Evolutionary conservation across 2,888 invertebrate genomes (phyloP).

Genomic region (Lasioglossum calceatum): DNA sequence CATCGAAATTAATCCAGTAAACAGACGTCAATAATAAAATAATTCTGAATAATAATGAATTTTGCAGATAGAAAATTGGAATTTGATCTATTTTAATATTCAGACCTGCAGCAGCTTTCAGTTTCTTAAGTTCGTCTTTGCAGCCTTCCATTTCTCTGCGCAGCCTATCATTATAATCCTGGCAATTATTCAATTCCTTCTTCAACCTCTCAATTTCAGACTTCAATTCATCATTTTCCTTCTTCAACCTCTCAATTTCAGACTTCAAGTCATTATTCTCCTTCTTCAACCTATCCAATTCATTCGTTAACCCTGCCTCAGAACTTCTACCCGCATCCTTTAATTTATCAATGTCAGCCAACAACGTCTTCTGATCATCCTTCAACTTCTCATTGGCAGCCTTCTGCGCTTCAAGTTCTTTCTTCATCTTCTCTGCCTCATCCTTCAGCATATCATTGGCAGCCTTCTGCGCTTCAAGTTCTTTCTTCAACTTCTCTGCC

Average conservation of each 20-base stretch:
- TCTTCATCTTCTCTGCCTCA: background rate
- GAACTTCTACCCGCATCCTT: constrained; percentile 38
- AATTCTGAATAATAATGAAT: background rate
- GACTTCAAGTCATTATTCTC: constrained; percentile 1
- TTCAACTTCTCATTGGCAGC: constrained; percentile 1
- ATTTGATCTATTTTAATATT: constrained; percentile 9
- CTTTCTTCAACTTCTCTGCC: background rate
- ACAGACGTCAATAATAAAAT: background rate
- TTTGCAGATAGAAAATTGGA: background rate
- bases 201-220: constrained; percentile 27
- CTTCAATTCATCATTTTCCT: background rate
- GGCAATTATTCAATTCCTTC: constrained; percentile 39
- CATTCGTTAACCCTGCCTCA: constrained; percentile 40
- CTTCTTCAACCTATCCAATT: background rate
- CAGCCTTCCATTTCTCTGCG: background rate
- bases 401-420: constrained; percentile 18
- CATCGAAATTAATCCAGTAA: background rate
- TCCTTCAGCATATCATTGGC: background rate
- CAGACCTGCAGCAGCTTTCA: constrained; percentile 35
- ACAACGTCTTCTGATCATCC: background rate
- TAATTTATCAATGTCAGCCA: background rate
- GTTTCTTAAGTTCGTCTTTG: background rate
- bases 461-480: constrained; percentile 23
- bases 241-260: constrained; percentile 25
- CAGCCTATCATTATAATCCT: constrained; percentile 23